phyloP scores from a whole-genome alignment of 2,113 vertebrate species.

The Sitta europaea region DNA sequence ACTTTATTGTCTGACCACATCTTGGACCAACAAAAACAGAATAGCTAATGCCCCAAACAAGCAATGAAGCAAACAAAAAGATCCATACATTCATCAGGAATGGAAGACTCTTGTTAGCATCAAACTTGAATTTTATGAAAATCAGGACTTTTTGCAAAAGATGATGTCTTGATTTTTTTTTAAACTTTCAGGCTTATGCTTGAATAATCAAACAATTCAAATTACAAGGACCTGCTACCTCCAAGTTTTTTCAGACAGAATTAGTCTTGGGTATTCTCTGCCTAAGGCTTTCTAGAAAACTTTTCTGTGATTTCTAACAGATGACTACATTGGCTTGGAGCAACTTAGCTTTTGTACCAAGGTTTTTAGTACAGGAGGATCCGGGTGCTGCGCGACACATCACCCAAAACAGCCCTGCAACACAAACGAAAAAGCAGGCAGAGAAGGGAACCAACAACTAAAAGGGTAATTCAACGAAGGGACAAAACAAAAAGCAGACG shows the following conservation, averaged over 20 bases:
- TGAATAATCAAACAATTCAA: not conserved
- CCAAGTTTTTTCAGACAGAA: fast-evolving
- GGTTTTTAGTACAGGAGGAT: not conserved
- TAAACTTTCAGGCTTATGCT: not conserved
- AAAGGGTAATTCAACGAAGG: fast-evolving
- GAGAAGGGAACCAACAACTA: not conserved
- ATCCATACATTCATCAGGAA: not conserved
- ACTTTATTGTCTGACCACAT: fast-evolving
- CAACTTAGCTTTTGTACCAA: not conserved
- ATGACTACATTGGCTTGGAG: not conserved
- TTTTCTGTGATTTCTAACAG: fast-evolving
- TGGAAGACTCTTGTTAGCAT: not conserved
- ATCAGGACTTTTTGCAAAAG: fast-evolving
- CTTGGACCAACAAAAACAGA: not conserved
- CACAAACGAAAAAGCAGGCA: not conserved
- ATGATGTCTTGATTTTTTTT: not conserved
- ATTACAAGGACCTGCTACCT: not conserved
- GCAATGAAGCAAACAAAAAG: not conserved
- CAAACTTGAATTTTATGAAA: not conserved
- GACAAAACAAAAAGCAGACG: not conserved
- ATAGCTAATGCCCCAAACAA: not conserved
- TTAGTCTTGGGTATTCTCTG: not conserved
- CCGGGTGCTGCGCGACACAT: fast-evolving
- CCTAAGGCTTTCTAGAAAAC: not conserved
- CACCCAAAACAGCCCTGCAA: too few species aligned